Conservation (phyloP, 2,797 vertebrate genomes). For the Chelon auratus region DNA sequence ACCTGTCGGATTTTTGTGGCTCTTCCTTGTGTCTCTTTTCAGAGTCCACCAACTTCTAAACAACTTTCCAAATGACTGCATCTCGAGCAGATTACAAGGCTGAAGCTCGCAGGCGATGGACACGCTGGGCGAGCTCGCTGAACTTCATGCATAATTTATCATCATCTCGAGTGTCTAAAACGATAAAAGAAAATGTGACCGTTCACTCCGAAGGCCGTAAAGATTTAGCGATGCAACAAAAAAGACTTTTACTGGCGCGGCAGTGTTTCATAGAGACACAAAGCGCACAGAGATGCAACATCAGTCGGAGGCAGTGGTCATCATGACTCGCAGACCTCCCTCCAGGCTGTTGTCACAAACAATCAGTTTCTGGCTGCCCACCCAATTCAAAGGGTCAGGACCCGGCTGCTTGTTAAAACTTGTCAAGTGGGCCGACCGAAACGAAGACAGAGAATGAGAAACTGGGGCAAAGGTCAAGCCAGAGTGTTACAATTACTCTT, state of each 20-base stretch:
- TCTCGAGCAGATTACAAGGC: conserved; percentile 35
- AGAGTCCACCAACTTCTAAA: conserved; percentile 29
- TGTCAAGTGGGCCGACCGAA: conserved; percentile 45
- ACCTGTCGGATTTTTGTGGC: conserved; percentile 66
- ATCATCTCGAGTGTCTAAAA: conserved; percentile 16
- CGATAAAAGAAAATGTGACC: conserved; percentile 26
- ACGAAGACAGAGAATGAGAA: conserved; percentile 40
- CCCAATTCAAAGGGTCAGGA: conserved; percentile 56
- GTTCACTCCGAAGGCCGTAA: conserved; percentile 10
- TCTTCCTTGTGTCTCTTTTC: conserved; percentile 43
- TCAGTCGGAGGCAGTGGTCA: conserved; percentile 46
- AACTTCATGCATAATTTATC: conserved; percentile 37
- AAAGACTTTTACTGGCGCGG: too few relatives aligned
- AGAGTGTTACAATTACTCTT: conserved; percentile 63
- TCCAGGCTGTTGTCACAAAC: conserved; percentile 63
- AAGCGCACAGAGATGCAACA: conserved; percentile 33
- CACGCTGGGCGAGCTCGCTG: neutral
- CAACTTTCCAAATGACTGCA: conserved; percentile 31
- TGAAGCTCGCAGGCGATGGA: conserved; percentile 21
- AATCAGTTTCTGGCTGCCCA: conserved; percentile 55
- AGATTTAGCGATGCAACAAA: conserved; percentile 16
- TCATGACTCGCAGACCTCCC: conserved; percentile 54
- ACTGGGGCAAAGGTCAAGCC: conserved; percentile 64
- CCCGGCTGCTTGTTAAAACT: conserved; percentile 64
- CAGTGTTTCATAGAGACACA: conserved; percentile 13